These are phyloP conservation scores for Clepsis dumicolana DNA, from an alignment of 2,888 invertebrate species.

Conservation along the genomic window DNA sequence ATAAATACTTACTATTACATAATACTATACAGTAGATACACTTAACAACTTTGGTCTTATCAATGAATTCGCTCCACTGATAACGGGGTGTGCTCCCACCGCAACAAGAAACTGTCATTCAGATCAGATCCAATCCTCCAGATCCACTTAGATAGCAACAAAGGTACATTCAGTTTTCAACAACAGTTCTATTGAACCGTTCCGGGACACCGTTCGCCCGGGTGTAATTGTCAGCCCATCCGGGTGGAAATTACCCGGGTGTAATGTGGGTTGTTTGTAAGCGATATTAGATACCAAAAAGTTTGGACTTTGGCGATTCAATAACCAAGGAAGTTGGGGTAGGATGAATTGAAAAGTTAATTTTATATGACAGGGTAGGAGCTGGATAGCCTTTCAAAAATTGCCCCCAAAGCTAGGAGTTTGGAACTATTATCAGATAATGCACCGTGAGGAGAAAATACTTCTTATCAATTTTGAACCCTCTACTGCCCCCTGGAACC, in stretches of 20 bases:
- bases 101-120: not conserved
- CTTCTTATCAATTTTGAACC: no score
- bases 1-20: no score
- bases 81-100: no score
- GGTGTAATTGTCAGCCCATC: conserved; percentile 6
- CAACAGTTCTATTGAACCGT: conserved; percentile 2
- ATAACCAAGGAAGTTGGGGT: not conserved
- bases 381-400: no score
- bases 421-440: no score
- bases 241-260: conserved; percentile 6
- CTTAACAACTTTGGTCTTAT: no score
- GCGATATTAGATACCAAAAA: conserved; percentile 8
- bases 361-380: no score
- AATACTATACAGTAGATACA: no score
- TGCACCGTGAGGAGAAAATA: no score
- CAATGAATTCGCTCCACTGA: no score
- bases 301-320: not conserved
- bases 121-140: not conserved
- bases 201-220: not conserved
- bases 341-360: not conserved
- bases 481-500: no score
- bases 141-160: not conserved
- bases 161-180: conserved; percentile 3
- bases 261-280: conserved; percentile 6
- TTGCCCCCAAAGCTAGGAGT: no score